Conservation (phyloP, 1,140 invertebrate species). For the Aradophagus sp. region DNA sequence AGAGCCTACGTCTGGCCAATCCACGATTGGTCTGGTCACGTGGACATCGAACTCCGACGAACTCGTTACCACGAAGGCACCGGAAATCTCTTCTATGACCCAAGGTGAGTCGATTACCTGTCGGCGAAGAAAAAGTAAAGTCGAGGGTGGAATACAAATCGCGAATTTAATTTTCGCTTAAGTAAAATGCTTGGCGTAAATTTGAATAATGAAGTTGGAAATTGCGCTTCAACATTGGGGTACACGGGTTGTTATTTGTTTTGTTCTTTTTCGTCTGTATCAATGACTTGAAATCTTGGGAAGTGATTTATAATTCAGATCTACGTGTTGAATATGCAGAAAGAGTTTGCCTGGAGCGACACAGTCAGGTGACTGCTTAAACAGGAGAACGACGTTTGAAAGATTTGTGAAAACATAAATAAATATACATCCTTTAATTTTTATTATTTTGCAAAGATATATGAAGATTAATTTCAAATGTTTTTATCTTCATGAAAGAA, state of each 20-base stretch:
- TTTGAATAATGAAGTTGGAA: constrained; percentile 3
- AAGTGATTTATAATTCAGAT: constrained; percentile 12
- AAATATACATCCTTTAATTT: no score
- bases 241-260: no score
- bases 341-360: constrained; percentile 9
- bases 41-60: constrained; percentile 78
- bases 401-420: no score
- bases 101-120: constrained; percentile 39
- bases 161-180: constrained; percentile 1
- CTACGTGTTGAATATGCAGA: constrained; percentile 15
- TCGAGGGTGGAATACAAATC: constrained; percentile 19
- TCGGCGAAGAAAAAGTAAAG: constrained; percentile 7
- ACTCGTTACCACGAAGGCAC: constrained; percentile 56
- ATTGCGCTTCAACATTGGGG: no score
- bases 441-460: no score
- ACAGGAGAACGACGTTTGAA: constrained; percentile 6
- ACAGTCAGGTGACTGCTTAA: constrained; percentile 5
- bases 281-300: constrained; percentile 5
- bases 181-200: constrained; percentile 1
- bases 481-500: no score
- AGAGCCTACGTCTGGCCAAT: constrained; percentile 54
- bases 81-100: constrained; percentile 54
- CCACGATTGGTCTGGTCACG: constrained; percentile 75
- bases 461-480: no score
- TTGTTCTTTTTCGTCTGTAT: constrained; percentile 1